These are phyloP conservation scores for Rhinichthys osculus DNA, from an alignment of 2,797 vertebrate species.

Conservation along the genomic window DNA sequence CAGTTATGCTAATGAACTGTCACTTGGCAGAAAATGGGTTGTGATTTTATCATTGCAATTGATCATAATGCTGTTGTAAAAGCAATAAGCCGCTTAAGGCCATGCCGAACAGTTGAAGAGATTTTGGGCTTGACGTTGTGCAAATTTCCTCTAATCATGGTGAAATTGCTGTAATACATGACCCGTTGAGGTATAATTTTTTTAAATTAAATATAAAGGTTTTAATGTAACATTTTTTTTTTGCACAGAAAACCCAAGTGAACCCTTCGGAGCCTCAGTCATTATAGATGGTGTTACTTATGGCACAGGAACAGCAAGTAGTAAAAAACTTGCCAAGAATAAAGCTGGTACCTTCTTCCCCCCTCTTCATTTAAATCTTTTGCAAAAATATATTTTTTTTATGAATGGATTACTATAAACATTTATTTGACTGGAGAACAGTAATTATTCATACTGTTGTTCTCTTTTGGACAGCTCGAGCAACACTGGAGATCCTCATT, in stretches of 20 bases:
- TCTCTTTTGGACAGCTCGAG: constrained; percentile 86
- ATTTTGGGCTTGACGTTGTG: not conserved
- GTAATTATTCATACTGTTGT: not conserved
- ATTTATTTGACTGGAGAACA: not conserved
- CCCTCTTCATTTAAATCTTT: not conserved
- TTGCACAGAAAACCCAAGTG: constrained; percentile 97
- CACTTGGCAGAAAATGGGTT: not conserved
- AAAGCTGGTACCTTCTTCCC: constrained; percentile 91
- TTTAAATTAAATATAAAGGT: not conserved
- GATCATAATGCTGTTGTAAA: not conserved
- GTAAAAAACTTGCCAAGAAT: constrained; percentile 99
- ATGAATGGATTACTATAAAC: not conserved
- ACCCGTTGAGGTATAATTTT: not conserved
- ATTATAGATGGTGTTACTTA: constrained; percentile 99
- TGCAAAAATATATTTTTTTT: not conserved
- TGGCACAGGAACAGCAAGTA: constrained; percentile 98
- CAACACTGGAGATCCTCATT: constrained; percentile 99
- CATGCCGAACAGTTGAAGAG: not conserved
- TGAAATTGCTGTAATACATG: not conserved
- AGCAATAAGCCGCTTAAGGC: not conserved
- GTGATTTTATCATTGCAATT: not conserved
- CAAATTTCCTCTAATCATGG: not conserved
- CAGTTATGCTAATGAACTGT: not conserved
- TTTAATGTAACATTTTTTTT: constrained; percentile 54
- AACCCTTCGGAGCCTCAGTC: constrained; percentile 98